phyloP scores from a whole-genome alignment of 1,140 invertebrate species.

The Pogonognathellus flavescens region DNA sequence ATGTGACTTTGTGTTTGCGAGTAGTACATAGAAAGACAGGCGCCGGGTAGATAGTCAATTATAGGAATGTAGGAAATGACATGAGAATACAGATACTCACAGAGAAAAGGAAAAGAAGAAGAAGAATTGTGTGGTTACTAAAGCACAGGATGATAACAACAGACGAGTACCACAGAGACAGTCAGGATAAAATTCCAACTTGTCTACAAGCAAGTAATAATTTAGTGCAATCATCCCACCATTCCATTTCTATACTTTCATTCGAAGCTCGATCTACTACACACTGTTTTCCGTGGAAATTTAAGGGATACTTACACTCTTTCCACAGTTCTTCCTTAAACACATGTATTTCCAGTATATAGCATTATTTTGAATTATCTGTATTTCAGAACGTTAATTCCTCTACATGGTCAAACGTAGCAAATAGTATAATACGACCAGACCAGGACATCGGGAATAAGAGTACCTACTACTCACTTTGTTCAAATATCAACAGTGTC shows the following conservation, averaged over 20 bases:
- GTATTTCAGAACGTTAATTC: too few relatives aligned
- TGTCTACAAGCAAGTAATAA: constrained; percentile 47
- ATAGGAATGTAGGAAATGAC: constrained; percentile 30
- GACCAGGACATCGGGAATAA: background rate
- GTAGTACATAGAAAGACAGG: constrained; percentile 16
- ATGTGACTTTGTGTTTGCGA: background rate
- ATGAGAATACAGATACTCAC: constrained; percentile 2
- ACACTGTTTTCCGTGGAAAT: background rate
- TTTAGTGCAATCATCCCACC: constrained; percentile 48
- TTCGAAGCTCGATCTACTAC: constrained; percentile 15
- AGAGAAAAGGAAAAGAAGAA: constrained; percentile 21
- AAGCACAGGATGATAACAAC: constrained; percentile 22
- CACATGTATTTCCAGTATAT: background rate
- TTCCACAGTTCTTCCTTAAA: constrained; percentile 11
- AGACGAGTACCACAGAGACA: constrained; percentile 21
- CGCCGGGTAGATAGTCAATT: constrained; percentile 26
- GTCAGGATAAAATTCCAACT: constrained; percentile 46
- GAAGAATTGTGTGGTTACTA: background rate
- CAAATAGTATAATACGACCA: background rate
- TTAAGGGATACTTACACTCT: background rate
- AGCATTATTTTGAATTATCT: too few relatives aligned
- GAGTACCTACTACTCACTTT: too few relatives aligned
- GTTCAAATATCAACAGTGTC: too few relatives aligned
- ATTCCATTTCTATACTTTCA: constrained; percentile 38
- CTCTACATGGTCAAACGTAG: too few relatives aligned